Evolutionary conservation across 2,888 invertebrate genomes (phyloP).

Genomic region (Morinoia aosen): DNA sequence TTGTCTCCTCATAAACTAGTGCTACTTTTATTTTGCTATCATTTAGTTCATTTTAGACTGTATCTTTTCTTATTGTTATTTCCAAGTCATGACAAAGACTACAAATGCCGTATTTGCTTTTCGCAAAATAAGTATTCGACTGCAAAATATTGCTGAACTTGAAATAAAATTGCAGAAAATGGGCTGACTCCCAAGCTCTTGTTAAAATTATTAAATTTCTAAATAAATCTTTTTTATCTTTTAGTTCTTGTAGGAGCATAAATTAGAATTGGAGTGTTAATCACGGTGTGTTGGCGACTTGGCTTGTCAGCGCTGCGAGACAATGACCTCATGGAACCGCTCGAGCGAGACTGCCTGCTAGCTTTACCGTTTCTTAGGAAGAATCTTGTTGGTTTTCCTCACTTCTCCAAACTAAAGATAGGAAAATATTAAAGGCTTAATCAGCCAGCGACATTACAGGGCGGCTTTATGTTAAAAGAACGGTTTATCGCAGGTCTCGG

Average conservation of each 20-base stretch:
- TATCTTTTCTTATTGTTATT: too few species aligned
- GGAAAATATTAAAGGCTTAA: slow-evolving; percentile 9
- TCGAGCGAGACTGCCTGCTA: slow-evolving; percentile 1
- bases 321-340: slow-evolving; percentile 7
- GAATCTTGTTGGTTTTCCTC: slow-evolving; percentile 5
- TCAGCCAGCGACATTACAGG: background rate
- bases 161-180: background rate
- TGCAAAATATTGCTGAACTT: too few species aligned
- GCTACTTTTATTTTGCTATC: background rate
- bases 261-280: background rate
- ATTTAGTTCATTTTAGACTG: background rate
- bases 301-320: background rate
- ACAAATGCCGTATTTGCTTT: too few species aligned
- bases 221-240: background rate
- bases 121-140: too few species aligned
- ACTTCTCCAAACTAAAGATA: slow-evolving; percentile 16
- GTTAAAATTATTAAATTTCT: background rate
- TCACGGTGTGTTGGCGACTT: background rate
- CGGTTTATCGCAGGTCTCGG: background rate
- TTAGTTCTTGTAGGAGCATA: background rate
- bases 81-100: too few species aligned
- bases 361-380: slow-evolving; percentile 31
- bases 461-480: background rate
- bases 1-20: background rate
- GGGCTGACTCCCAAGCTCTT: background rate